These are phyloP conservation scores for Peromyscus leucopus DNA, from an alignment of 2,113 vertebrate genomes.

Conservation along the genomic window DNA sequence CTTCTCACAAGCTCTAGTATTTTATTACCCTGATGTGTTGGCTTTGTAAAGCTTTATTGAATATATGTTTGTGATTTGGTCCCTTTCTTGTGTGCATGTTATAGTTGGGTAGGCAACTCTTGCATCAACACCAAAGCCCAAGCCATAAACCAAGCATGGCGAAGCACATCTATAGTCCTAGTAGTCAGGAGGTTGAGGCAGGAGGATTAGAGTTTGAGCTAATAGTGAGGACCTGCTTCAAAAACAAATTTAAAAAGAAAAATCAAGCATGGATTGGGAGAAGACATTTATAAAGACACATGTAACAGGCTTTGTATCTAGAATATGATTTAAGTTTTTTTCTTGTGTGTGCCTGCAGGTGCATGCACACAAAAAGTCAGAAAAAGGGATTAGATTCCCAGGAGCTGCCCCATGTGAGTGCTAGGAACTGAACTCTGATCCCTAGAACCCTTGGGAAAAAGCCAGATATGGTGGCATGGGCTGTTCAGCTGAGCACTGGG, in stretches of 20 bases:
- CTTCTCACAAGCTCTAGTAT: background rate
- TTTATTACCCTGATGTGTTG: slow-evolving; percentile 1
- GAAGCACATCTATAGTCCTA: background rate
- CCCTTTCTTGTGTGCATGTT: background rate
- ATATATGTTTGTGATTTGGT: slow-evolving; percentile 2
- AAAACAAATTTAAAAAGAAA: slow-evolving; percentile 22
- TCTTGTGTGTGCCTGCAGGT: too few species aligned
- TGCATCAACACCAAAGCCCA: background rate
- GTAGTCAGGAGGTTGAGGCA: background rate
- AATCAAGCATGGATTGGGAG: background rate
- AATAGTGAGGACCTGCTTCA: background rate
- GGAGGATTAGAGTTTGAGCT: background rate
- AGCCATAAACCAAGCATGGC: background rate
- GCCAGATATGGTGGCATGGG: background rate
- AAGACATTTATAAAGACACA: background rate
- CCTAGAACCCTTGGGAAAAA: background rate
- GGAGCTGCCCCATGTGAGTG: background rate
- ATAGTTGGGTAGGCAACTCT: slow-evolving; percentile 18
- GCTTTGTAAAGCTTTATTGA: slow-evolving; percentile 17
- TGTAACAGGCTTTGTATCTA: slow-evolving; percentile 12
- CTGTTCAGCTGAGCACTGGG: background rate
- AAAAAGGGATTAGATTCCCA: background rate
- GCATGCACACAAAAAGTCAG: background rate
- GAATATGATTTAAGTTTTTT: slow-evolving; percentile 2
- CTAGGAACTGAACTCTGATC: background rate